These are phyloP conservation scores for Triplophysa rosa DNA, from an alignment of 2,113 vertebrate species.

Conservation along the genomic window DNA sequence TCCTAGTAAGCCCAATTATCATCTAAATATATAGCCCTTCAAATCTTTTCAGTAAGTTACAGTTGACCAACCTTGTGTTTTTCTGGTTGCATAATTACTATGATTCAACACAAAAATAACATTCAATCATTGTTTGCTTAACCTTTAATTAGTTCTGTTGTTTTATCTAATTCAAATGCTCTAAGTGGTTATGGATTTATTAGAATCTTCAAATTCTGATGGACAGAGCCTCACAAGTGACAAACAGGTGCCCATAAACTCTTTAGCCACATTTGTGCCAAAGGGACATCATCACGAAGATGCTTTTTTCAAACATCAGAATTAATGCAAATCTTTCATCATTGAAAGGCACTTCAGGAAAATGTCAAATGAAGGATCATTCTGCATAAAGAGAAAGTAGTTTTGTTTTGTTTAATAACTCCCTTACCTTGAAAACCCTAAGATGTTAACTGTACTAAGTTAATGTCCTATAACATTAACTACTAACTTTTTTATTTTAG, in stretches of 20 bases:
- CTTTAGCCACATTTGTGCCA: neutral
- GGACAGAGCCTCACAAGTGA: neutral
- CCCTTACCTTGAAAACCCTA: too few species aligned
- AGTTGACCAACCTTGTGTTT: constrained; percentile 44
- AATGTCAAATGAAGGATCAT: too few species aligned
- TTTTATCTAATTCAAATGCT: constrained; percentile 25
- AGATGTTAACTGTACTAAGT: too few species aligned
- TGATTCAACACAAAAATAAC: constrained; percentile 38
- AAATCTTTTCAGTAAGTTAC: constrained; percentile 28
- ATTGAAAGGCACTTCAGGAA: too few species aligned
- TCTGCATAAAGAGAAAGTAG: too few species aligned
- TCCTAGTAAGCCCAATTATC: constrained; percentile 24
- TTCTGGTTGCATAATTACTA: constrained; percentile 47
- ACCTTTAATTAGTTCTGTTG: constrained; percentile 41
- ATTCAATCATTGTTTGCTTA: constrained; percentile 24
- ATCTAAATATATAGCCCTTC: constrained; percentile 42
- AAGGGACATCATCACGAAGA: neutral
- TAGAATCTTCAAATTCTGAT: constrained; percentile 8
- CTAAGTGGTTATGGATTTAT: constrained; percentile 23
- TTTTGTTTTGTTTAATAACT: too few species aligned
- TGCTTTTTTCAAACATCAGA: neutral
- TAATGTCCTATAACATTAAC: too few species aligned
- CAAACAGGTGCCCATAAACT: neutral
- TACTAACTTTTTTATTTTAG: too few species aligned
- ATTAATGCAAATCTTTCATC: too few species aligned